Evolutionary conservation across 2,888 invertebrate genomes (phyloP), one percentile per base, ranked within the genome.

Genomic region (Cryptocephalus primarius): DNA sequence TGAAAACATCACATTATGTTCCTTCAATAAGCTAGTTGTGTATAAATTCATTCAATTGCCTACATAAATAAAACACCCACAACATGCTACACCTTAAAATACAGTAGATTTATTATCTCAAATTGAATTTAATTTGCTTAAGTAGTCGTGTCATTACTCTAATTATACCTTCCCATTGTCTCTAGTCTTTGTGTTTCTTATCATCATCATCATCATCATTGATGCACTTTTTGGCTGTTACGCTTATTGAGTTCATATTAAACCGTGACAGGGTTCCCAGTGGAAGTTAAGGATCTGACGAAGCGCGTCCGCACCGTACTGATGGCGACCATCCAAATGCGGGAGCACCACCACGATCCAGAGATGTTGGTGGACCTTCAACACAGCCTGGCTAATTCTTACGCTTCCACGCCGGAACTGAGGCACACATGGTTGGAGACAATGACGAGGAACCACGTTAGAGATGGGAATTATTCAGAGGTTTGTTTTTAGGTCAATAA

Each of bases 361-460:
- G 92, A 95, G 63, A 87, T 92, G 73, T 69, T 93, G 52, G 82
- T 92, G 0, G 94, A 94, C 69, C 72, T 95, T 48, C 93, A 94
- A 67, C 87, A 92, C 66, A 88, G 91, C 49, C 70, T 95, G 53
- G 94, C 94, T 3, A 91, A 90, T 68, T 91, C 91, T 0, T 91
- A 91, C 61, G 90, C 94, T 40, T 92, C 92, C 36, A 95, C 94
- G 0, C 95, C 96, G 0, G 91, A 95, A 60, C 73, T 96, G 48
- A 74, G 96, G 1, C 89, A 91, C 68, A 95, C 94, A 0, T 94
- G 94, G 94, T 79, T 96, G n/a, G 86, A 93, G 57, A 89, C 90
- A 1, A 88, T 96, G 80, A 90, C 94, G 10, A 80, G 82, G 60
- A 86, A 90, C 67, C 92, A 94, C 64, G 79, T 82, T 8, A 74